phyloP scores from a whole-genome alignment of 2,888 invertebrate species.

The Microplitis manilae region DNA sequence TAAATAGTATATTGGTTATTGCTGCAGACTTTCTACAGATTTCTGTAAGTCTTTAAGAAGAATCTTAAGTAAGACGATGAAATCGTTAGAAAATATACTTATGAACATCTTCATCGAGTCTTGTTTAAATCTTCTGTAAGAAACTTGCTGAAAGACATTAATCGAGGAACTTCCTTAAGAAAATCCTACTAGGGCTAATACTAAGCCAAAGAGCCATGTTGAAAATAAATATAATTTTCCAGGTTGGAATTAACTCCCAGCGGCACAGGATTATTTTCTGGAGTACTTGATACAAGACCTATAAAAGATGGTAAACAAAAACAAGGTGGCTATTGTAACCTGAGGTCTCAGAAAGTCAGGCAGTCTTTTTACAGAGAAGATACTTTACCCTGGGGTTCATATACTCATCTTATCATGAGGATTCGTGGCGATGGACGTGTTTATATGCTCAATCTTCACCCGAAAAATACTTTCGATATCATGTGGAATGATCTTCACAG shows the following conservation, averaged over 20 bases:
- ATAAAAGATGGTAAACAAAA: slow-evolving; percentile 87
- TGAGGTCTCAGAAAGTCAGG: slow-evolving; percentile 80
- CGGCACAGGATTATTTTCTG: slow-evolving; percentile 83
- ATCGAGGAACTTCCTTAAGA: too few relatives aligned
- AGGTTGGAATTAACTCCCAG: slow-evolving; percentile 81
- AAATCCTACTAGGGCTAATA: background rate
- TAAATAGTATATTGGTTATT: too few relatives aligned
- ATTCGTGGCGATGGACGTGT: slow-evolving; percentile 95
- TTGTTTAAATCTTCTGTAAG: too few relatives aligned
- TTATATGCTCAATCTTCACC: slow-evolving; percentile 86
- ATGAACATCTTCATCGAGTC: too few relatives aligned
- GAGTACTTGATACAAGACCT: slow-evolving; percentile 78
- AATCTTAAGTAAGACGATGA: too few relatives aligned
- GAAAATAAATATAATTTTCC: slow-evolving; percentile 42
- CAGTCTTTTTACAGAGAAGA: slow-evolving; percentile 86
- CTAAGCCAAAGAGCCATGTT: too few relatives aligned
- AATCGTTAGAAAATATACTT: too few relatives aligned
- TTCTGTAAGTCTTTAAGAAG: too few relatives aligned
- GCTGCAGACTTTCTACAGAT: too few relatives aligned
- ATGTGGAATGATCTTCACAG: slow-evolving; percentile 92
- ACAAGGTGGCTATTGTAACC: slow-evolving; percentile 86
- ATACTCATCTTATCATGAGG: slow-evolving; percentile 84
- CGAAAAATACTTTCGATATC: slow-evolving; percentile 85
- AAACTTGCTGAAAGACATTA: too few relatives aligned
- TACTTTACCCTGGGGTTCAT: slow-evolving; percentile 83